Evolutionary conservation across 2,797 vertebrate genomes (phyloP).

Genomic region (Rhincodon typus): DNA sequence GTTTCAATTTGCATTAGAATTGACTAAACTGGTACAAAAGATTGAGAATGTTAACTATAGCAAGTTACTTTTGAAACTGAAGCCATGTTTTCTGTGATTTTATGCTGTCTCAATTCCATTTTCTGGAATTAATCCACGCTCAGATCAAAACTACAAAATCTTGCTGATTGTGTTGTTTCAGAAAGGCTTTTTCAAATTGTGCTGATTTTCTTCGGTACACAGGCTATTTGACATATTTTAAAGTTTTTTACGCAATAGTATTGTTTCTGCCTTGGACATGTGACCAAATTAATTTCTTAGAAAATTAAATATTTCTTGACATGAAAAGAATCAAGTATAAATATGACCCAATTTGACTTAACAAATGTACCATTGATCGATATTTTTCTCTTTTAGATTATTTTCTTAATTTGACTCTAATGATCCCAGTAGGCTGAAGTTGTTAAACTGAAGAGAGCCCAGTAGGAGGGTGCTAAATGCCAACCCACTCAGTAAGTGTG

Average conservation of each 20-base stretch:
- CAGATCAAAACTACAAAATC: background rate
- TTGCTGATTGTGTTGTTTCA: background rate
- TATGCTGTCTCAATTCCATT: background rate
- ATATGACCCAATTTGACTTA: background rate
- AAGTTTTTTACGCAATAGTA: background rate
- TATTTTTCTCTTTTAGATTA: constrained; percentile 43
- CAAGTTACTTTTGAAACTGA: background rate
- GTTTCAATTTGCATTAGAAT: background rate
- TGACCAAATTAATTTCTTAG: background rate
- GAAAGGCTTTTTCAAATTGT: background rate
- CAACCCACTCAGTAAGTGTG: constrained; percentile 37
- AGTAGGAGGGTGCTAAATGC: constrained; percentile 39
- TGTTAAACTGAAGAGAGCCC: constrained; percentile 44
- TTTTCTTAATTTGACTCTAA: constrained; percentile 43
- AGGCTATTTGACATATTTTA: background rate
- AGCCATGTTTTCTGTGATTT: background rate
- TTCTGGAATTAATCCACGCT: background rate
- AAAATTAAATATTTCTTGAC: background rate
- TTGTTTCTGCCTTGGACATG: background rate
- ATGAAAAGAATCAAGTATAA: background rate
- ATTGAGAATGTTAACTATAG: background rate
- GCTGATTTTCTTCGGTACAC: background rate
- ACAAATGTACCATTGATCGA: constrained; percentile 30
- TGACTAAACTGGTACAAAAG: background rate
- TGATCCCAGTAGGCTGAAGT: constrained; percentile 40